These are phyloP conservation scores for Melanotaenia parkinsoni DNA, from an alignment of 2,797 vertebrate species.

Conservation along the genomic window DNA sequence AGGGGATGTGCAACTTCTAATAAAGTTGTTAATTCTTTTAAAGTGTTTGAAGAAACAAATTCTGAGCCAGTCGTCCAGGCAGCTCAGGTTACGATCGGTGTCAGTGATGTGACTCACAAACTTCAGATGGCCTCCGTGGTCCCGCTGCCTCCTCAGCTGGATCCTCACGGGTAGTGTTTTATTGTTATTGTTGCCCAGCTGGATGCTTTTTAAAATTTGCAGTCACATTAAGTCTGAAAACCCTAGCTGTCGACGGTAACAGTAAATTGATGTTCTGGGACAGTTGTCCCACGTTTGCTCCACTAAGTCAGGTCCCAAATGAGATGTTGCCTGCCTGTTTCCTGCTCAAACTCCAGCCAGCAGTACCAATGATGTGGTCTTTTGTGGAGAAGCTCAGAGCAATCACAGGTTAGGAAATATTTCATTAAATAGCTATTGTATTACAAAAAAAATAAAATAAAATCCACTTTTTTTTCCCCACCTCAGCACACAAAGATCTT, in stretches of 20 bases:
- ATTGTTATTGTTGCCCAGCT: constrained; percentile 13
- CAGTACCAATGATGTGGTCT: constrained; percentile 74
- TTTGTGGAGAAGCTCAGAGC: constrained; percentile 78
- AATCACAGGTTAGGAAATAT: constrained; percentile 80
- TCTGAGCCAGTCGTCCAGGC: constrained; percentile 56
- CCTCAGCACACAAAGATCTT: too few species aligned
- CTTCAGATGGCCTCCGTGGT: constrained; percentile 84
- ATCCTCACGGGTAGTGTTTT: constrained; percentile 66
- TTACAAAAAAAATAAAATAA: too few species aligned
- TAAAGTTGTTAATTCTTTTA: not conserved
- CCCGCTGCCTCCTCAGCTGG: constrained; percentile 69
- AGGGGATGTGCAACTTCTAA: not conserved
- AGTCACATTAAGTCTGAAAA: not conserved
- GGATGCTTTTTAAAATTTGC: not conserved
- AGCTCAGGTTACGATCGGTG: constrained; percentile 76
- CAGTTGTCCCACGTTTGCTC: constrained; percentile 77
- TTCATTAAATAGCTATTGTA: not conserved
- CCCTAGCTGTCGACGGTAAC: not conserved
- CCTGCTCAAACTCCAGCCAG: constrained; percentile 82
- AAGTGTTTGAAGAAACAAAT: constrained; percentile 2
- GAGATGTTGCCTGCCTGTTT: constrained; percentile 83
- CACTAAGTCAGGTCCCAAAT: constrained; percentile 66
- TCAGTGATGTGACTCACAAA: constrained; percentile 58
- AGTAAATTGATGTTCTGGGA: constrained; percentile 46
- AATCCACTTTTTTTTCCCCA: too few species aligned